Base-by-base conservation (phyloP, 2,888 invertebrate genomes). In the Callinectes sapidus region DNA sequence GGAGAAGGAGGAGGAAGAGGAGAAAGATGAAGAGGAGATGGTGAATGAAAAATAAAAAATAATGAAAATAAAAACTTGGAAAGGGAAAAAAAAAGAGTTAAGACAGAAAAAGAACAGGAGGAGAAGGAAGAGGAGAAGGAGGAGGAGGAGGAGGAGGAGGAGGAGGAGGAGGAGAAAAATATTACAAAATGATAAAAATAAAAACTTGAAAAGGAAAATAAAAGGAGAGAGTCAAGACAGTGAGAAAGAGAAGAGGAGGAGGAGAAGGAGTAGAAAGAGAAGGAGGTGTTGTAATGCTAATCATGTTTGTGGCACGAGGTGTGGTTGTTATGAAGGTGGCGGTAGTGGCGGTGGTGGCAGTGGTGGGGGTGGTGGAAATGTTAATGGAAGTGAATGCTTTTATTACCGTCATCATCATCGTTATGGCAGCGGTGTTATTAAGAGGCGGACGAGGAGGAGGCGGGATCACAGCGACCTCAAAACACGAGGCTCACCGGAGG, bases 1-100 rank as follows among this genome's bases (percentile, higher is more conserved):
- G 66, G 66, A 71, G n/a, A n/a, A 71, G n/a, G 66, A 71, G n/a
- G 66, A 71, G n/a, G 66, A 71, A 23, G 66, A 71, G n/a, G 66
- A 66, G 23, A n/a, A 66, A 18, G 66, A 66, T 2, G 66, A 66
- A 18, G 66, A 66, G 23, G 23, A 18, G 66, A 66, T 2, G 66
- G 23, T 2, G 66, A 66, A 18, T n/a, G 66, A 66, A 18, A n/a
- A 39, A 39, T 2, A 39, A 39, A 5, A 39, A 39, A 61, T 23
- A 5, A 61, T 10, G 61, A 61, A 18, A 3, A 61, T 61, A 23
- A 61, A 18, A 55, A 55, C 55, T 16, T 2, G 61, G 18, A 61
- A 10, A 23, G 18, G 18, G 61, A 61, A 23, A 10, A 61, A 10
- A 10, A 61, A 10, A 10, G 5, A 23, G 55, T 1, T 13, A 14